Conservation (phyloP, 2,113 vertebrate species). For the Murina feae region DNA sequence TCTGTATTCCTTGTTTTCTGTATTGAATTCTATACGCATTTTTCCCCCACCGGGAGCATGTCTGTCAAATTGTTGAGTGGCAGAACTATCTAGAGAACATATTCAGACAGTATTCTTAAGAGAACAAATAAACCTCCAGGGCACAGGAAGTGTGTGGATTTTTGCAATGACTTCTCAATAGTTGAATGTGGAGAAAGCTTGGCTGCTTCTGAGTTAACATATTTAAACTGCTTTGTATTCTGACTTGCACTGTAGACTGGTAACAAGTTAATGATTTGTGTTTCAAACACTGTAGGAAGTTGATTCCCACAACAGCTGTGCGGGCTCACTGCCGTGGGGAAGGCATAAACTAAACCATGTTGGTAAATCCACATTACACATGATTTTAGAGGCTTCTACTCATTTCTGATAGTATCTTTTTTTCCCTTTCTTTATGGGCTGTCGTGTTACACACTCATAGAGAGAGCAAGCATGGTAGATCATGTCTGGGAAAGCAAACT, state of each 20-base stretch:
- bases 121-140: conserved; percentile 33
- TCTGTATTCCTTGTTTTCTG: background rate
- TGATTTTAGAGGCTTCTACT: background rate
- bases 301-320: conserved; percentile 51
- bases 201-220: conserved; percentile 19
- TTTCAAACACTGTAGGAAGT: conserved; percentile 53
- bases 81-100: background rate
- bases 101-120: background rate
- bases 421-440: background rate
- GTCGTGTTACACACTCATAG: background rate
- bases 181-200: background rate
- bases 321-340: conserved; percentile 52
- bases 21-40: background rate
- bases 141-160: background rate
- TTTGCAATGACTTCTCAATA: conserved; percentile 22
- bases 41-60: background rate
- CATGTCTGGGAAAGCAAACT: background rate
- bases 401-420: background rate
- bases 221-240: conserved; percentile 57
- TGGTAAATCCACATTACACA: conserved; percentile 27
- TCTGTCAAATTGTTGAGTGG: background rate
- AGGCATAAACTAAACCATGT: conserved; percentile 33
- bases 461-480: background rate
- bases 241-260: background rate
- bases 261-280: conserved; percentile 70